A percentile compares a stretch with the other conserved stretches of the same genome.
phyloP scores from a whole-genome alignment of 2,113 vertebrate genomes.

The Misgurnus mizolepis region DNA sequence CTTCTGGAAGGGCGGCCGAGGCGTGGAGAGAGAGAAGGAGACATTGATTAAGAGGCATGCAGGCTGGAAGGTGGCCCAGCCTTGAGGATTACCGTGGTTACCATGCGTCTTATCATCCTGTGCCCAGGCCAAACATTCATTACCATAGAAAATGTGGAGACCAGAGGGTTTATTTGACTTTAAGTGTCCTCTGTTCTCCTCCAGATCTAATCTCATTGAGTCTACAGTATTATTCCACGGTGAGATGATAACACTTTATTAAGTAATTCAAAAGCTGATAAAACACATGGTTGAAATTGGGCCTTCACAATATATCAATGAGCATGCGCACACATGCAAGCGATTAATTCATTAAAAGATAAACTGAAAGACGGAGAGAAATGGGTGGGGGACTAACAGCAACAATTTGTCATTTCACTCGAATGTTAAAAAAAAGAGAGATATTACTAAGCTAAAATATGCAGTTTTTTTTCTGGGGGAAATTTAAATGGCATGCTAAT shows the following conservation, averaged over 20 bases:
- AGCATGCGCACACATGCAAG: slow-evolving; percentile 50
- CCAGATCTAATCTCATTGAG: slow-evolving; percentile 35
- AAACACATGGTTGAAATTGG: slow-evolving; percentile 31
- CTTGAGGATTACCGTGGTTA: slow-evolving; percentile 82
- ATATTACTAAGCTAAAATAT: background rate
- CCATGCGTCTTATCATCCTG: slow-evolving; percentile 57
- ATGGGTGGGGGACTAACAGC: background rate
- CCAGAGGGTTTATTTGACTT: slow-evolving; percentile 32
- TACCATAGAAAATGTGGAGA: slow-evolving; percentile 31
- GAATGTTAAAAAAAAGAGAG: background rate
- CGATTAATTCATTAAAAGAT: slow-evolving; percentile 13
- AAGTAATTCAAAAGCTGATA: slow-evolving; percentile 35
- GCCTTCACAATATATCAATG: slow-evolving; percentile 18
- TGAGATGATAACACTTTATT: slow-evolving; percentile 33
- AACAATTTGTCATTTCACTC: background rate
- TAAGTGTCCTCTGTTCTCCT: slow-evolving; percentile 26
- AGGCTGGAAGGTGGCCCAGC: slow-evolving; percentile 86
- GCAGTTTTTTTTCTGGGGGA: background rate
- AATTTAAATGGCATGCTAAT: background rate
- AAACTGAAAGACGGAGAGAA: slow-evolving; percentile 26
- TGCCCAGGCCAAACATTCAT: slow-evolving; percentile 50
- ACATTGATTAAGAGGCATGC: slow-evolving; percentile 99
- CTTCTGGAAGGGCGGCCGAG: slow-evolving; percentile 93
- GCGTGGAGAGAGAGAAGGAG: slow-evolving; percentile 98
- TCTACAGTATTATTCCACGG: slow-evolving; percentile 20